Conservation (phyloP, 2,888 invertebrate species). For the Sialis lutaria region DNA sequence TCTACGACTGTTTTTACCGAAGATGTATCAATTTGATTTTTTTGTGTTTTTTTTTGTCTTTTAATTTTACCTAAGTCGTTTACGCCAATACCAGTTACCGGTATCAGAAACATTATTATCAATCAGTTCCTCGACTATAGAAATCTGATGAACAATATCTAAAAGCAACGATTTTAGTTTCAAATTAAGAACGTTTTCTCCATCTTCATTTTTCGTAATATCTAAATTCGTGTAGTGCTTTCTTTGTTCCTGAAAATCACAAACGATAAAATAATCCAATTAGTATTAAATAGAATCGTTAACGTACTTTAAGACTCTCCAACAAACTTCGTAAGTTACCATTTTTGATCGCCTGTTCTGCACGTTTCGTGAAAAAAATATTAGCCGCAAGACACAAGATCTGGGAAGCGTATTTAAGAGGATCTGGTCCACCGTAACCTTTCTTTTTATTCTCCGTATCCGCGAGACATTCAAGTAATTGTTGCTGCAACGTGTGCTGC, state of each 20-base stretch:
- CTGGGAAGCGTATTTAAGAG: conserved; percentile 50
- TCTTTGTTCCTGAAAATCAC: conserved; percentile 25
- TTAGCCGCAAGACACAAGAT: conserved; percentile 73
- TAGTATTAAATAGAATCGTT: no score
- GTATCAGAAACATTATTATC: conserved; percentile 43
- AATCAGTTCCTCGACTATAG: conserved; percentile 63
- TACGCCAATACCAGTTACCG: conserved; percentile 87
- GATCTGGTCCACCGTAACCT: conserved; percentile 30
- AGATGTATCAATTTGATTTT: no score
- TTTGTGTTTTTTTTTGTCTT: no score
- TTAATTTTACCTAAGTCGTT: conserved; percentile 56
- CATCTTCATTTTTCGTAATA: conserved; percentile 12
- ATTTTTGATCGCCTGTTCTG: conserved; percentile 60
- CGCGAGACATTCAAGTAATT: conserved; percentile 38
- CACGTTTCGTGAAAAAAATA: conserved; percentile 67
- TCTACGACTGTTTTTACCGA: no score
- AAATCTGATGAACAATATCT: conserved; percentile 83
- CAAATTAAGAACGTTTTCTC: conserved; percentile 29
- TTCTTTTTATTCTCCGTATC: conserved; percentile 28
- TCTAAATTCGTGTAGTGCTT: conserved; percentile 28
- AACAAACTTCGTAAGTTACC: conserved; percentile 38
- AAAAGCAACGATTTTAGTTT: conserved; percentile 86
- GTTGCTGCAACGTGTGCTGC: conserved; percentile 52
- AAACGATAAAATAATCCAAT: not conserved
- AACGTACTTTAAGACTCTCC: conserved; percentile 26